Percentiles rank a stretch among this genome's conserved stretches.
Evolutionary conservation across 2,797 vertebrate species (phyloP).

Genomic region (Aythya fuligula): DNA sequence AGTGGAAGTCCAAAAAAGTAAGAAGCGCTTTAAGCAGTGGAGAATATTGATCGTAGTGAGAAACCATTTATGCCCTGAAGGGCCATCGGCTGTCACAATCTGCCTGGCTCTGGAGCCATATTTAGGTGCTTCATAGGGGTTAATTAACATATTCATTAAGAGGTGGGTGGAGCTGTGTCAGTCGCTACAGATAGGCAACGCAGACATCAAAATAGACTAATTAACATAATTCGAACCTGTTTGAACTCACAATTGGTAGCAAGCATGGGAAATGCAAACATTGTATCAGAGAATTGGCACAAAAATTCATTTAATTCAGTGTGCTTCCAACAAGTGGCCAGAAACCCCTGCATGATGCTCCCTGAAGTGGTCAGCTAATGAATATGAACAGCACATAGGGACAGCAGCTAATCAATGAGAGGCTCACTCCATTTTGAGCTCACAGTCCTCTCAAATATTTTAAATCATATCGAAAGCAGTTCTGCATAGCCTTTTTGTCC

Average conservation of each 20-base stretch:
- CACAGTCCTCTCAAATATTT: background rate
- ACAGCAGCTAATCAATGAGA: background rate
- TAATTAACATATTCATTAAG: slow-evolving; percentile 57
- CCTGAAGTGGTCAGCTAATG: background rate
- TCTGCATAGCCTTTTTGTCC: background rate
- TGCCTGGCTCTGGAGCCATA: background rate
- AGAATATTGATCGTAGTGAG: slow-evolving; percentile 27
- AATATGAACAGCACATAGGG: background rate
- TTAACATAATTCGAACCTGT: slow-evolving; percentile 18
- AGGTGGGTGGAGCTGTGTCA: slow-evolving; percentile 19
- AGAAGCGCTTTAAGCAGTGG: background rate
- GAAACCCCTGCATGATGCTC: background rate
- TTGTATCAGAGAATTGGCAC: background rate
- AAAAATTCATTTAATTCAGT: background rate
- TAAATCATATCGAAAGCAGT: background rate
- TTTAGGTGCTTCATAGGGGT: slow-evolving; percentile 3
- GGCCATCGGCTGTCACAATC: slow-evolving; percentile 44
- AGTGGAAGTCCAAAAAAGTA: slow-evolving; percentile 48
- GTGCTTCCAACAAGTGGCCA: background rate
- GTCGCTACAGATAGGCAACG: slow-evolving; percentile 20
- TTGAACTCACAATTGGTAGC: background rate
- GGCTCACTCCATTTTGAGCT: background rate
- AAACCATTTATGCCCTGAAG: slow-evolving; percentile 52
- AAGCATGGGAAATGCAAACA: background rate
- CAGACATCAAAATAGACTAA: slow-evolving; percentile 26